Evolutionary conservation across 2,888 invertebrate species (phyloP).

Genomic region (Acrobasis suavella): DNA sequence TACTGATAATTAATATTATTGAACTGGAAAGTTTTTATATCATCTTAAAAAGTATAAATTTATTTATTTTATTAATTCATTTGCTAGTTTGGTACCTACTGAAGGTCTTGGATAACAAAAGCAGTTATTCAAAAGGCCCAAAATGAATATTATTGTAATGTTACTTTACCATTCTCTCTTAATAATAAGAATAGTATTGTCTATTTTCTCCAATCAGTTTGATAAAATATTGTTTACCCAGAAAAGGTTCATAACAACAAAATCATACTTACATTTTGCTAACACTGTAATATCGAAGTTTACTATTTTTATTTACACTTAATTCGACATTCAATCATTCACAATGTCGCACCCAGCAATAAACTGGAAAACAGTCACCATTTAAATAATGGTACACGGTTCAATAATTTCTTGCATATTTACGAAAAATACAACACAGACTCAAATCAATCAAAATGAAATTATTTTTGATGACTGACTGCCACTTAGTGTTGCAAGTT

Average conservation of each 20-base stretch:
- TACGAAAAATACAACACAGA: slow-evolving; percentile 8
- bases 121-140: no score
- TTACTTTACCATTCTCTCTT: no score
- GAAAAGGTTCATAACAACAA: slow-evolving; percentile 8
- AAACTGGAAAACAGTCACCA: slow-evolving; percentile 18
- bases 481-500: no score
- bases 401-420: slow-evolving; percentile 1
- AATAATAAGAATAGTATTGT: no score
- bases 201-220: no score
- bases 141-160: no score
- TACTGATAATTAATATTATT: neutral
- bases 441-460: neutral
- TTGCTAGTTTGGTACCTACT: neutral
- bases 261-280: slow-evolving; percentile 10
- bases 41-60: neutral
- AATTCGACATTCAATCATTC: neutral
- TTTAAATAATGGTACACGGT: slow-evolving; percentile 9
- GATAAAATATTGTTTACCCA: neutral
- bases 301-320: slow-evolving; percentile 9
- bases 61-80: neutral
- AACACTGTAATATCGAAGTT: slow-evolving; percentile 14
- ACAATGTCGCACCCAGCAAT: slow-evolving; percentile 42
- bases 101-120: neutral
- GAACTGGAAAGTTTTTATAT: neutral
- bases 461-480: neutral